Evolutionary conservation across 2,888 invertebrate genomes (phyloP).

Genomic region (Cyclophora punctaria): DNA sequence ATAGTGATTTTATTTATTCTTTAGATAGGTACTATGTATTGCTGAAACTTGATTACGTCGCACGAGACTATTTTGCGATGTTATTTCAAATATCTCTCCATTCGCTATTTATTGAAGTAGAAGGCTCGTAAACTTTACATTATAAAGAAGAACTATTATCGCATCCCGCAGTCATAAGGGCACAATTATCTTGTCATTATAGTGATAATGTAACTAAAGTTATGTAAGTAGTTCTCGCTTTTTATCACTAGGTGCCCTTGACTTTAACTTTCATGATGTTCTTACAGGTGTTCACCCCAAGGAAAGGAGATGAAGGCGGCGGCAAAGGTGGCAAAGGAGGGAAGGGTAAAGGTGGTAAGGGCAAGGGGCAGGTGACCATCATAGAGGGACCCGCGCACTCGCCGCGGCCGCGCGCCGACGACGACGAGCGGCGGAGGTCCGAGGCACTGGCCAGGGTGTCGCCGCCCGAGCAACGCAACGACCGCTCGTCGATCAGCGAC

Average conservation of each 20-base stretch:
- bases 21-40: too few species aligned
- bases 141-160: too few species aligned
- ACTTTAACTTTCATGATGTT: not conserved
- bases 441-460: conserved; percentile 56
- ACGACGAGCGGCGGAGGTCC: conserved; percentile 46
- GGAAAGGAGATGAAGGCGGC: conserved; percentile 79
- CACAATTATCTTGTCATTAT: too few species aligned
- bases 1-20: too few species aligned
- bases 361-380: conserved; percentile 83
- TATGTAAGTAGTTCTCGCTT: too few species aligned
- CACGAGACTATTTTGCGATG: too few species aligned
- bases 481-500: conserved; percentile 20
- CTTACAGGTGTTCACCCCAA: conserved; percentile 66
- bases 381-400: conserved; percentile 73
- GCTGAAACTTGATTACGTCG: too few species aligned
- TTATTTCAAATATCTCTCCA: too few species aligned
- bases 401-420: conserved; percentile 52
- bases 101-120: too few species aligned
- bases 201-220: too few species aligned
- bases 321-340: conserved; percentile 83
- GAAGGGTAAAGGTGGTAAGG: conserved; percentile 82
- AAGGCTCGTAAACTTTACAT: too few species aligned
- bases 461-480: conserved; percentile 25
- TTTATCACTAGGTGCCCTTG: not conserved
- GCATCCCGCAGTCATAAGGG: too few species aligned